Conservation (phyloP, 2,797 vertebrate species). For the Argentina silus region DNA sequence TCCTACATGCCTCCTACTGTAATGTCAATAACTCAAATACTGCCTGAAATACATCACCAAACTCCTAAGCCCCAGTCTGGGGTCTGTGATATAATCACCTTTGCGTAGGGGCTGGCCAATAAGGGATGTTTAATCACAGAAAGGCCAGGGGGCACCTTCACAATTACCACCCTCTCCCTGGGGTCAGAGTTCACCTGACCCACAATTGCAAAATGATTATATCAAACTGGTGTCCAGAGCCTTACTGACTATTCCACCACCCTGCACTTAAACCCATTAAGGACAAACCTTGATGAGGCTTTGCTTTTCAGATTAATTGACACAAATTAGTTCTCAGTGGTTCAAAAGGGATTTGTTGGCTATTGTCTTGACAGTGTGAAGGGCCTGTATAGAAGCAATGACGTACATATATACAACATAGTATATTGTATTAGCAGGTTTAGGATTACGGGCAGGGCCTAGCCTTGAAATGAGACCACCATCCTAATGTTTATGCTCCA, state of each 20-base stretch:
- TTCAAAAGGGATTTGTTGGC: neutral
- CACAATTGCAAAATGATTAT: slow-evolving; percentile 63
- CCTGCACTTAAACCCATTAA: slow-evolving; percentile 69
- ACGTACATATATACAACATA: neutral
- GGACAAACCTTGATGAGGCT: slow-evolving; percentile 51
- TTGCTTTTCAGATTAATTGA: slow-evolving; percentile 40
- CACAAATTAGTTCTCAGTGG: neutral
- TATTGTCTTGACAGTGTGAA: neutral
- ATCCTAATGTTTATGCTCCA: neutral
- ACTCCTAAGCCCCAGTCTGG: slow-evolving; percentile 32
- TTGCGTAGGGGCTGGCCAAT: slow-evolving; percentile 31
- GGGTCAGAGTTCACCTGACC: slow-evolving; percentile 70
- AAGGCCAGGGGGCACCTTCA: slow-evolving; percentile 60
- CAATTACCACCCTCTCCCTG: slow-evolving; percentile 49
- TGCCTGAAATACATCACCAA: slow-evolving; percentile 38
- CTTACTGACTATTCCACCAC: slow-evolving; percentile 63
- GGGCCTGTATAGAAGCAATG: neutral
- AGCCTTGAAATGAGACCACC: neutral
- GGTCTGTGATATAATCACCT: slow-evolving; percentile 30
- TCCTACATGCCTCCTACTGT: neutral
- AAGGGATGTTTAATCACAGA: slow-evolving; percentile 42
- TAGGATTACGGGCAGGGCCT: neutral
- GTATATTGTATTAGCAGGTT: neutral
- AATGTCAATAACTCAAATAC: slow-evolving; percentile 6
- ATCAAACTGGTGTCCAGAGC: slow-evolving; percentile 66